Base-by-base conservation (phyloP, 1,140 invertebrate genomes). In the Drosophila oshimai region DNA sequence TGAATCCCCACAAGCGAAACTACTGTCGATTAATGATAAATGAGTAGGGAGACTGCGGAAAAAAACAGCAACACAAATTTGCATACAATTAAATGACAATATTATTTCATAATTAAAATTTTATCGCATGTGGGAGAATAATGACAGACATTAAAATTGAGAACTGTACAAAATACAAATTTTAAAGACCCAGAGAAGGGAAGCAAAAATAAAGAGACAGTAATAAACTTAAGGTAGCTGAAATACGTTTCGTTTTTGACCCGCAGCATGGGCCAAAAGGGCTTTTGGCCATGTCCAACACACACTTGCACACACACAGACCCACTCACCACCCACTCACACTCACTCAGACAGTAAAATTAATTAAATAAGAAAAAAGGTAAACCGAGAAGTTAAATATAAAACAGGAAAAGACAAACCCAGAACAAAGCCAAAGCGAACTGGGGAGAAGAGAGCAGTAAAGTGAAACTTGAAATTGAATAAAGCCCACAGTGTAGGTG, bases 341-440 rank as follows among this genome's bases (percentile, higher is more conserved):
- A 46, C 29, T 22, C 6, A 61, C 12, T 37, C 39, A 57, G 37
- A 65, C 28, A 64, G 42, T 58, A 55, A 76, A 87, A 87, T 87
- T 87, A 87, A 87, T 87, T 87, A 87, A 87, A 87, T 87, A 87
- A 87, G 73, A 87, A 87, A 80, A 87, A 81, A 87, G 81, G 81
- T 87, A 87, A 87, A 77, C 81, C 73, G 74, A 87, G 77, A 87
- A 87, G 81, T 77, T 87, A 87, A 87, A 87, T 87, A 87, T 76
- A 79, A 87, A 87, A 67, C 81, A 62, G 76, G 64, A 87, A 87
- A 65, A 87, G 81, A 86, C 81, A 87, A 87, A 74, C 81, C 71
- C 70, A 45, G 71, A 62, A 39, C 68, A 60, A 45, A 50, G 12
- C 34, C 20, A 62, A 47, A 49, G 42, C 18, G 20, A 62, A 17